These are phyloP conservation scores for Diplazon laetatorius DNA, from an alignment of 2,888 invertebrate genomes.

Conservation along the genomic window DNA sequence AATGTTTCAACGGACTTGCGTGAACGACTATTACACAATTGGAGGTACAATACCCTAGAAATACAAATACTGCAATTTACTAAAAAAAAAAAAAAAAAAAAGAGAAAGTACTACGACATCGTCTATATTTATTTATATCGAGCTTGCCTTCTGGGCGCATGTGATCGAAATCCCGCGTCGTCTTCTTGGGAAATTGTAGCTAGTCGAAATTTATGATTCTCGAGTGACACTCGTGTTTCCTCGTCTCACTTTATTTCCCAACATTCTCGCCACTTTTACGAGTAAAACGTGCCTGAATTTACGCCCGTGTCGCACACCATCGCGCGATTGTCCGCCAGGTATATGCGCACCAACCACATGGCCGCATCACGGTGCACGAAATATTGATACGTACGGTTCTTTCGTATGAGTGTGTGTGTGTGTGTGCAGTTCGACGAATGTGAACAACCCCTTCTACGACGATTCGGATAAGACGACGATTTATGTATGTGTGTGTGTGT, in stretches of 20 bases:
- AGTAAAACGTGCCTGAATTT: constrained; percentile 22
- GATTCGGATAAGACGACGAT: constrained; percentile 31
- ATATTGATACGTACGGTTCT: not conserved
- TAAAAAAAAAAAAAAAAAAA: too few species aligned
- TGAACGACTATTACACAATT: not conserved
- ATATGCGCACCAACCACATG: constrained; percentile 15
- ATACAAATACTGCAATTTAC: too few species aligned
- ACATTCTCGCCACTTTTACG: constrained; percentile 28
- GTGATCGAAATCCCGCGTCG: not conserved
- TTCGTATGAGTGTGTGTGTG: too few species aligned
- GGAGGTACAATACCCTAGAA: not conserved
- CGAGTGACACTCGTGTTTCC: constrained; percentile 18
- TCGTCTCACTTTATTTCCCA: not conserved
- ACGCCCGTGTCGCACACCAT: constrained; percentile 2
- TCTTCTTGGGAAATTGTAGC: not conserved
- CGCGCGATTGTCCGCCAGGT: constrained; percentile 34
- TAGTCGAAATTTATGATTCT: not conserved
- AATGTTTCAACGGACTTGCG: not conserved
- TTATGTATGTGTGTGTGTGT: not conserved
- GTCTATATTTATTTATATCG: too few species aligned
- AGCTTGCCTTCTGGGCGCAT: too few species aligned
- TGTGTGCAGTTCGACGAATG: constrained; percentile 18
- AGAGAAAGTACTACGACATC: too few species aligned
- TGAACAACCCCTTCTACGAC: not conserved
- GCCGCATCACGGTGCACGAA: constrained; percentile 12